Evolutionary conservation across 2,888 invertebrate species (phyloP), one percentile per base, ranked within the genome.

Genomic region (Atethmia centrago): DNA sequence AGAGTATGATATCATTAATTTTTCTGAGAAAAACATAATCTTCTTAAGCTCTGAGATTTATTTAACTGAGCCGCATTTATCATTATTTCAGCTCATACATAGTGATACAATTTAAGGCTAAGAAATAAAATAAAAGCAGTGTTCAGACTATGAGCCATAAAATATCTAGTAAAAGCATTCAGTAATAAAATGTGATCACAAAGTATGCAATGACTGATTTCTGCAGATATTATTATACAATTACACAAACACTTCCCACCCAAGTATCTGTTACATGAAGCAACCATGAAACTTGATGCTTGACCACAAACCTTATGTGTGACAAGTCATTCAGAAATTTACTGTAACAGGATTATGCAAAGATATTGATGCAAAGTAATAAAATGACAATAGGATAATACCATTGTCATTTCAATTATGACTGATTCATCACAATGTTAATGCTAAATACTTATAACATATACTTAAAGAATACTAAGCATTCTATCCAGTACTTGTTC

Each of bases 281-380:
- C 63, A 64, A 40, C 40, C 25, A 47, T 58, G 88, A 68, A 87
- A 90, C 63, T 68, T 69, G 82, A 90, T 77, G 66, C 84, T 68
- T 68, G 62, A 88, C 90, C 90, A 86, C 89, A 88, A 80, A 74
- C 66, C 75, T 75, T 72, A 74, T 12, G 49, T 77, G 53, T 74
- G 80, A 75, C 70, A 72, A 79, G 61, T 12, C 47, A 79, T 69
- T 71, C 65, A 73, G 63, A 64, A 75, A 77, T 83, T 74, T 66
- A 79, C 70, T 77, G 69, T 64, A 80, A 83, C 77, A 78, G 62
- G 66, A 75, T 80, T 65, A 66, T 71, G 67, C 63, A 71, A 58
- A 56, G 45, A 73, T 73, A 79, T 68, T 49, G 51, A 73, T 70
- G 67, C 62, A 59, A 72, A 66, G 51, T 78, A 51, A 71, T 71